Evolutionary conservation across 1,140 invertebrate genomes (phyloP).

Genomic region (Zaprionus ghesquierei): DNA sequence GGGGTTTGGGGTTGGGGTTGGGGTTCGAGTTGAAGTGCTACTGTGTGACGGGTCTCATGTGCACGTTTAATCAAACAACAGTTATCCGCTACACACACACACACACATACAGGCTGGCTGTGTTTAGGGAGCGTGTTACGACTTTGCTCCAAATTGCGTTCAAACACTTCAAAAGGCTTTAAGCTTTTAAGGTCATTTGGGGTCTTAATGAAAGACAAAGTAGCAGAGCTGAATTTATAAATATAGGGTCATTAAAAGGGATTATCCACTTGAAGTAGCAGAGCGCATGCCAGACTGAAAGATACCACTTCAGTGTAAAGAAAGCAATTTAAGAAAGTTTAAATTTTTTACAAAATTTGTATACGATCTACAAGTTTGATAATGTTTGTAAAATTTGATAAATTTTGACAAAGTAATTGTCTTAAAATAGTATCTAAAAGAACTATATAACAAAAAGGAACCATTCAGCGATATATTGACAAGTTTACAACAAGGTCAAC

Average conservation of each 20-base stretch:
- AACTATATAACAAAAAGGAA: not conserved
- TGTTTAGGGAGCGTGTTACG: constrained; percentile 1
- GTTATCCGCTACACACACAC: not conserved
- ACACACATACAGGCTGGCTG: constrained; percentile 1
- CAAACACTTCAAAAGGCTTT: constrained; percentile 1
- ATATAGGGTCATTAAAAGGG: not conserved
- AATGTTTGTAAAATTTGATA: too few relatives aligned
- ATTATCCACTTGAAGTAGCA: not conserved
- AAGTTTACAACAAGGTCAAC: not conserved
- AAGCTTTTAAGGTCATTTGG: not conserved
- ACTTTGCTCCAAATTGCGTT: constrained; percentile 3
- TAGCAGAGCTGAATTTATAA: not conserved
- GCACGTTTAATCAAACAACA: constrained; percentile 13
- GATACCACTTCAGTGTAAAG: not conserved
- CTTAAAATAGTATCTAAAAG: too few relatives aligned
- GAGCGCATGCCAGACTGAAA: not conserved
- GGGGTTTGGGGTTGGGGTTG: not conserved
- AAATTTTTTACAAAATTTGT: too few relatives aligned
- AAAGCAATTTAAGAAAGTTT: too few relatives aligned
- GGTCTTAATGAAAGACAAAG: not conserved
- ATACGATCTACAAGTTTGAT: too few relatives aligned
- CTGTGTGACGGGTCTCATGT: not conserved
- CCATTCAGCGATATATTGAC: not conserved
- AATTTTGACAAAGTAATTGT: too few relatives aligned
- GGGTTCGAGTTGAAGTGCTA: not conserved